These are phyloP conservation scores for Volucella bombylans DNA, from an alignment of 2,888 invertebrate species.

Conservation along the genomic window DNA sequence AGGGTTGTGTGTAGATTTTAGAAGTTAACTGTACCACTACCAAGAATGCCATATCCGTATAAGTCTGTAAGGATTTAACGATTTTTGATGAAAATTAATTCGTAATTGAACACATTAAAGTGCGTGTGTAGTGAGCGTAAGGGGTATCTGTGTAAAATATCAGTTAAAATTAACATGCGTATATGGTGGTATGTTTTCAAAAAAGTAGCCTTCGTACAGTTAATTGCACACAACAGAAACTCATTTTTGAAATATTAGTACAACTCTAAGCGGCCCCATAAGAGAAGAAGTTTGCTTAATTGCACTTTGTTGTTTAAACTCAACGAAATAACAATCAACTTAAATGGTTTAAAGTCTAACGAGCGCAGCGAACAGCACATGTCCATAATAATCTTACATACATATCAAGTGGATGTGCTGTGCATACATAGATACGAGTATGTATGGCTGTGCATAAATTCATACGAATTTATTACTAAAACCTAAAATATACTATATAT, in stretches of 20 bases:
- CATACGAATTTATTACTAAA: no score
- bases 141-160: conserved; percentile 25
- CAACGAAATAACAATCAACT: conserved; percentile 51
- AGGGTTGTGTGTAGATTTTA: conserved; percentile 63
- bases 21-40: conserved; percentile 37
- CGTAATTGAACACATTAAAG: conserved; percentile 72
- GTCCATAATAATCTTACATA: no score
- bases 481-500: no score
- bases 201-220: background rate
- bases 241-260: background rate
- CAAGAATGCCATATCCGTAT: conserved; percentile 29
- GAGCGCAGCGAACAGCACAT: background rate
- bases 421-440: no score
- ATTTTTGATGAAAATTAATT: conserved; percentile 74
- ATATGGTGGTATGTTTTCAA: background rate
- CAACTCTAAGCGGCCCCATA: background rate
- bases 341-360: conserved; percentile 28
- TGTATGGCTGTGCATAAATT: no score
- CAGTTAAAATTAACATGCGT: conserved; percentile 1
- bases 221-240: conserved; percentile 13
- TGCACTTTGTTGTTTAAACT: conserved; percentile 5
- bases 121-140: conserved; percentile 39
- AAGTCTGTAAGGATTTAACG: conserved; percentile 52
- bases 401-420: no score
- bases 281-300: conserved; percentile 9